Evolutionary conservation across 2,113 vertebrate genomes (phyloP).

Genomic region (Struthio camelus): DNA sequence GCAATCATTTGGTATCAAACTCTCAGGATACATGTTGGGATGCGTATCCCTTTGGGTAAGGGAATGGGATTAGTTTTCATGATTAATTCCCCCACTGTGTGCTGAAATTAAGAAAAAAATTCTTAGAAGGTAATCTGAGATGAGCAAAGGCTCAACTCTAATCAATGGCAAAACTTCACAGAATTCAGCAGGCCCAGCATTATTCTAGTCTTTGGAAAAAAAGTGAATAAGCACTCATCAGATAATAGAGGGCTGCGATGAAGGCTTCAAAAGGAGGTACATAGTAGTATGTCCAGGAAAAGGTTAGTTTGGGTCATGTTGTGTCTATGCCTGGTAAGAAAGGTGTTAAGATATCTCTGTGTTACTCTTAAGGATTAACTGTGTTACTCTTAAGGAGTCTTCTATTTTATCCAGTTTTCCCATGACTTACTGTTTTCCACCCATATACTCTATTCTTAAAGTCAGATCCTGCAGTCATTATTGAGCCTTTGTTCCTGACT

Average conservation of each 20-base stretch:
- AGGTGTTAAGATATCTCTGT: background rate
- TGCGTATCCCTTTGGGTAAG: background rate
- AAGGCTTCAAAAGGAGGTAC: background rate
- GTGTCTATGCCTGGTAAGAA: background rate
- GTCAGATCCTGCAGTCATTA: background rate
- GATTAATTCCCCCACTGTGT: background rate
- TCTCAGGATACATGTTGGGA: background rate
- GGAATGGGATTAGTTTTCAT: background rate
- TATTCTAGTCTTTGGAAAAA: background rate
- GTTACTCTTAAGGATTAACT: background rate
- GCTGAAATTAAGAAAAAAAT: background rate
- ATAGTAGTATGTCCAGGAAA: background rate
- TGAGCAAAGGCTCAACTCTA: background rate
- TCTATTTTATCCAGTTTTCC: background rate
- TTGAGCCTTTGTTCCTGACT: background rate
- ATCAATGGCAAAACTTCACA: background rate
- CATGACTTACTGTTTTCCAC: background rate
- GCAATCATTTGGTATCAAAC: background rate
- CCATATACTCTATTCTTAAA: background rate
- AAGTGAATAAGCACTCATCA: background rate
- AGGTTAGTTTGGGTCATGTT: background rate
- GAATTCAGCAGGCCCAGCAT: background rate
- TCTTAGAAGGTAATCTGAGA: background rate
- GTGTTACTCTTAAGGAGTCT: background rate
- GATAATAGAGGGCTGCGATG: background rate